A percentile compares a stretch with the other conserved stretches of the same genome.
These are phyloP conservation scores for Callyntrura sp. DNA, from an alignment of 2,888 invertebrate species.

Conservation along the genomic window DNA sequence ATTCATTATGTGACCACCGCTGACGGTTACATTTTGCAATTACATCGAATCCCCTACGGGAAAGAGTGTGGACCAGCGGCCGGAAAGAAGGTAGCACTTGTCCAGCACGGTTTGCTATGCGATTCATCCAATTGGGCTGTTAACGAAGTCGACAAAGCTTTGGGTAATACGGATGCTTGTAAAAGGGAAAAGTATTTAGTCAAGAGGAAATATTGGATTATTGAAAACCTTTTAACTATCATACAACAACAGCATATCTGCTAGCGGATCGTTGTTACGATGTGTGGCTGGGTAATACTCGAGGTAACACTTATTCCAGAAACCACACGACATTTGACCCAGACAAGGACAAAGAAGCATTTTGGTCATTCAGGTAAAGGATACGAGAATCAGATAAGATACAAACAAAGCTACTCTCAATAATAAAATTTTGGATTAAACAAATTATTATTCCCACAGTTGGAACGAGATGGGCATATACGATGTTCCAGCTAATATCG, in stretches of 20 bases:
- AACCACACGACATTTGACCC: conserved; percentile 74
- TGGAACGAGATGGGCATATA: conserved; percentile 82
- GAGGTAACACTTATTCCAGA: conserved; percentile 81
- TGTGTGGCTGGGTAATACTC: conserved; percentile 82
- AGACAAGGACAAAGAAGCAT: conserved; percentile 64
- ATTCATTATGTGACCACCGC: background rate
- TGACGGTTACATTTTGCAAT: background rate
- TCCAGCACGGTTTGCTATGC: conserved; percentile 79
- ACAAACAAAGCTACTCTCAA: background rate
- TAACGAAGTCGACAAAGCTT: background rate
- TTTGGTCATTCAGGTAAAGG: conserved; percentile 62
- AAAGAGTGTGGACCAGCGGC: background rate
- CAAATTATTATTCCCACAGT: conserved; percentile 69
- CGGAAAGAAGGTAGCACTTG: conserved; percentile 82
- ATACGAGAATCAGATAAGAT: too few species aligned
- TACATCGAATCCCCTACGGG: background rate
- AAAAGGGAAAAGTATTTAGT: conserved; percentile 65
- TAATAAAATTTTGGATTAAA: background rate
- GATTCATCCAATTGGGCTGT: background rate
- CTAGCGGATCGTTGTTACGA: conserved; percentile 82
- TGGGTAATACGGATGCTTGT: background rate
- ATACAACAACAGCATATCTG: conserved; percentile 76
- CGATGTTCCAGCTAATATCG: conserved; percentile 86
- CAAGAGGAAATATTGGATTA: background rate
- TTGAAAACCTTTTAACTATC: conserved; percentile 56